Conservation (phyloP, 2,797 vertebrate genomes). For the Diplodus puntazzo region DNA sequence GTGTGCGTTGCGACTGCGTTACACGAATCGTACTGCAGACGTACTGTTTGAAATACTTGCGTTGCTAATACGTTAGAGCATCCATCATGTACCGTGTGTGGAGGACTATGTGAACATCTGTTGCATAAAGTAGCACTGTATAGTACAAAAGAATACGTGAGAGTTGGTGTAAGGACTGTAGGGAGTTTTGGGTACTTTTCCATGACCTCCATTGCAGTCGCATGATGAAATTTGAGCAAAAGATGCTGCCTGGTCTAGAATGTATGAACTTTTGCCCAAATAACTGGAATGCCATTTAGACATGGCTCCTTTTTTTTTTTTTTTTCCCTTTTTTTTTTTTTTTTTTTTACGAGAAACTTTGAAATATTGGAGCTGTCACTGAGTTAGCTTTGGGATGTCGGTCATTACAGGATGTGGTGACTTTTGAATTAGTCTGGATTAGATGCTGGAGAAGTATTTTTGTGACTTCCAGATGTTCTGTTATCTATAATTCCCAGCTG, state of each 20-base stretch:
- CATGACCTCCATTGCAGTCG: slow-evolving; percentile 17
- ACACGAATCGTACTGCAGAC: slow-evolving; percentile 9
- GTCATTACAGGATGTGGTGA: slow-evolving; percentile 78
- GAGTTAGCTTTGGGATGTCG: slow-evolving; percentile 69
- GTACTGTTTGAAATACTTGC: slow-evolving; percentile 22
- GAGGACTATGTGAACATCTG: slow-evolving; percentile 17
- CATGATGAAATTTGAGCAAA: slow-evolving; percentile 42
- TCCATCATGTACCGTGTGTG: not conserved
- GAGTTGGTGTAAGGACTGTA: slow-evolving; percentile 8
- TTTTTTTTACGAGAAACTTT: slow-evolving; percentile 44
- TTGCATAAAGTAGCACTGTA: not conserved
- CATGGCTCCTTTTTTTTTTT: slow-evolving; percentile 16
- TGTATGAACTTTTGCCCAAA: slow-evolving; percentile 57
- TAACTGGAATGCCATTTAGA: slow-evolving; percentile 54
- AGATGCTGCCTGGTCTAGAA: slow-evolving; percentile 24
- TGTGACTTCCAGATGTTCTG: slow-evolving; percentile 84
- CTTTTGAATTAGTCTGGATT: slow-evolving; percentile 78
- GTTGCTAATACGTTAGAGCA: slow-evolving; percentile 4
- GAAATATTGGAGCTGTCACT: slow-evolving; percentile 67
- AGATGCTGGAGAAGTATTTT: slow-evolving; percentile 78
- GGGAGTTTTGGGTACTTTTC: slow-evolving; percentile 37
- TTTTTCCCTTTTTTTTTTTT: slow-evolving; percentile 12
- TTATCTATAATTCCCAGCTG: slow-evolving; percentile 85
- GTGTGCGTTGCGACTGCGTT: slow-evolving; percentile 16
- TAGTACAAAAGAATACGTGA: slow-evolving; percentile 7